phyloP scores from a whole-genome alignment of 1,140 invertebrate species.

The Ditylenchus dipsaci region DNA sequence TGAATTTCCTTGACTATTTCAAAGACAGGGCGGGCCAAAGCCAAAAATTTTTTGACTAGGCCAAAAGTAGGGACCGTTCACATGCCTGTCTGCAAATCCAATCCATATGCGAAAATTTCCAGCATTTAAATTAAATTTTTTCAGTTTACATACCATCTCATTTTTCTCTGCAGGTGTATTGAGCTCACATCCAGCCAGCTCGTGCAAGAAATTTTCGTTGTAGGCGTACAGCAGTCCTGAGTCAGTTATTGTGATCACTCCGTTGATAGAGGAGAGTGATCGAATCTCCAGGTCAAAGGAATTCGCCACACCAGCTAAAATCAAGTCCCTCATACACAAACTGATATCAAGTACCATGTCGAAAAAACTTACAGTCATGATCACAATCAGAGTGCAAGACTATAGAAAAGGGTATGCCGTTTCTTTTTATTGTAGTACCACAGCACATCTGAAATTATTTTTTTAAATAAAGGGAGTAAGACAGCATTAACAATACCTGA shows the following conservation, averaged over 20 bases:
- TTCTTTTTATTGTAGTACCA: conserved; percentile 25
- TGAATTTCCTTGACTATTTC: too few species aligned
- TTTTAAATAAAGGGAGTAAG: neutral
- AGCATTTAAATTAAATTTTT: too few species aligned
- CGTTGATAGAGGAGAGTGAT: conserved; percentile 45
- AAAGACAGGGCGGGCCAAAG: too few species aligned
- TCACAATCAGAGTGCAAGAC: conserved; percentile 29
- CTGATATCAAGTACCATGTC: neutral
- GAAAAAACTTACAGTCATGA: conserved; percentile 36
- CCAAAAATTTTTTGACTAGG: too few species aligned
- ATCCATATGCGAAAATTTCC: too few species aligned
- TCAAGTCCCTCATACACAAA: conserved; percentile 4
- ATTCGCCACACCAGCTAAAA: conserved; percentile 20
- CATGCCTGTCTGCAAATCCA: too few species aligned
- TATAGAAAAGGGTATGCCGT: conserved; percentile 42
- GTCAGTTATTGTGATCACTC: conserved; percentile 44
- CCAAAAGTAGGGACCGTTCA: too few species aligned
- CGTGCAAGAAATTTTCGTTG: conserved; percentile 50
- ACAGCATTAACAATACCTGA: too few species aligned
- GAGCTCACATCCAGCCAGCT: conserved; percentile 29
- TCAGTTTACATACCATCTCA: neutral
- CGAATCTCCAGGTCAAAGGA: conserved; percentile 45
- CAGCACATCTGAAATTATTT: conserved; percentile 32
- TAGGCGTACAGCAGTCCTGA: conserved; percentile 42
- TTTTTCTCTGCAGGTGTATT: neutral